Base-by-base conservation (phyloP, 2,797 vertebrate genomes). In the Falco columbarius region DNA sequence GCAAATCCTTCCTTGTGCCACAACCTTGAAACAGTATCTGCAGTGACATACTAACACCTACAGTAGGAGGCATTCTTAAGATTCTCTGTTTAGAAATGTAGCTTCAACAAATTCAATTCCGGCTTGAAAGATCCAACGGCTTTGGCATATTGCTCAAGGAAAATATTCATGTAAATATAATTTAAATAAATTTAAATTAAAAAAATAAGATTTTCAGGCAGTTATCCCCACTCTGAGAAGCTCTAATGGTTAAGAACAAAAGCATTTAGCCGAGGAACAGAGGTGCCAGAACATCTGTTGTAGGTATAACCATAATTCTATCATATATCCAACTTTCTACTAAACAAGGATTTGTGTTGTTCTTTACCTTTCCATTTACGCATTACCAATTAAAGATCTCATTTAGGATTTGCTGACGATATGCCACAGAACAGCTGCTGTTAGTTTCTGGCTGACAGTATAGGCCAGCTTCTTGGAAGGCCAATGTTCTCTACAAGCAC, bases 381-480 rank as follows among this genome's bases (percentile, higher is more conserved):
- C 73, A 51, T 3, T 91, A 27, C 71, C 71, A 92, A 12, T 56
- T 89, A 75, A 90, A 93, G 71, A 63, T 24, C 29, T 67, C 42
- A 73, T 86, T 86, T 86, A 80, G 67, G 66, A 86, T 86, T 81
- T 90, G 70, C 77, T 87, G 47, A 55, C 77, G 65, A 46, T 89
- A 63, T 54, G 90, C 76, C 62, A 59, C 62, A 90, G 47, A 96
- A 87, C 93, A 96, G 93, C 93, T 97, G 96, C 89, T 89, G 52
- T 40, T 72, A 79, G n/a, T 76, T 93, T 75, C 85, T 95, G 92
- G 77, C 89, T 92, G 83, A 67, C 73, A 65, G 44, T 72, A 86
- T 8, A 83, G 61, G 77, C 9, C 51, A 94, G 72, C 93, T 96
- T 96, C 90, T 89, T 95, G 72, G 86, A 96, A 96, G 77, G 90